These are phyloP conservation scores for Xiphias gladius DNA, from an alignment of 2,113 vertebrate species.

Conservation along the genomic window DNA sequence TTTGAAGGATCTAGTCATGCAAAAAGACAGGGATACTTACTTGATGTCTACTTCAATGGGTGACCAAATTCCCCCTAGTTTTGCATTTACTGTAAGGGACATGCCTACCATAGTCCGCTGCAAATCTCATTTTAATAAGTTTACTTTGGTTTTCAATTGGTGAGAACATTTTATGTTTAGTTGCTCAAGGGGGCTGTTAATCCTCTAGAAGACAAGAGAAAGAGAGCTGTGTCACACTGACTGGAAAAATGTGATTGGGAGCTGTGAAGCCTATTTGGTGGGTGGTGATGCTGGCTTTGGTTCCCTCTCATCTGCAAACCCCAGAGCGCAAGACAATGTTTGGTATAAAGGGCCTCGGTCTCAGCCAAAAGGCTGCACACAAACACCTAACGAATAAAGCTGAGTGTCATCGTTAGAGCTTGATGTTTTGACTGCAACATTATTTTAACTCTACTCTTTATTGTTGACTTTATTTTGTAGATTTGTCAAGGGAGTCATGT, in stretches of 20 bases:
- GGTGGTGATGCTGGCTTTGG: conserved; percentile 18
- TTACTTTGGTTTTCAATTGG: conserved; percentile 54
- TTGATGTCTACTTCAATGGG: not conserved
- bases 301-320: conserved; percentile 57
- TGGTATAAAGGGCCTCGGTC: not conserved
- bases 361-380: conserved; percentile 9
- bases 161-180: not conserved
- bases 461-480: conserved; percentile 16
- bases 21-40: not conserved
- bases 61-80: not conserved
- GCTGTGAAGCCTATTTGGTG: conserved; percentile 34
- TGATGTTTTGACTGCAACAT: conserved; percentile 27
- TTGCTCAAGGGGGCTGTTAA: conserved; percentile 11
- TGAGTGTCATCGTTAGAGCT: conserved; percentile 1
- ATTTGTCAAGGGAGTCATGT: conserved; percentile 54
- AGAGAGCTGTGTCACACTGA: conserved; percentile 35
- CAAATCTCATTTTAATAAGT: conserved; percentile 35
- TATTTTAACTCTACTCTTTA: not conserved
- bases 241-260: conserved; percentile 52
- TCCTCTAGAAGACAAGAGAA: conserved; percentile 19
- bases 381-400: conserved; percentile 38
- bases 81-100: not conserved
- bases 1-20: conserved; percentile 3
- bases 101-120: not conserved
- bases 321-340: conserved; percentile 47